Evolutionary conservation across 1,140 invertebrate genomes (phyloP).

Genomic region (Melipona quadrifasciata): DNA sequence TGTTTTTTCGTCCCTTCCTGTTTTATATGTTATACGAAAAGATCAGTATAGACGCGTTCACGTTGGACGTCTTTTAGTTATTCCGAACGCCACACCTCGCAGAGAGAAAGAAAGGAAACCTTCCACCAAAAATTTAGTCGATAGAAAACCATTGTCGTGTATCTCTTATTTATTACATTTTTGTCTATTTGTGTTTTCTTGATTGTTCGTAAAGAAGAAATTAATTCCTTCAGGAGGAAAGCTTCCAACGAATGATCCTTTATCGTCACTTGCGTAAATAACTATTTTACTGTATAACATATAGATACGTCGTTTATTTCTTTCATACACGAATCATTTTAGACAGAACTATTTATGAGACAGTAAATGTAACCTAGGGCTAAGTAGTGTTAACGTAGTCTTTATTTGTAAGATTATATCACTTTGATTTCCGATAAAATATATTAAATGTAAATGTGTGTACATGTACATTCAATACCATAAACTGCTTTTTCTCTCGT

Average conservation of each 20-base stretch:
- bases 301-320: constrained; percentile 49
- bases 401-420: constrained; percentile 74
- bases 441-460: constrained; percentile 68
- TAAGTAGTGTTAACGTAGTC: constrained; percentile 65
- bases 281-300: constrained; percentile 60
- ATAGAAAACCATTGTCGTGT: background rate
- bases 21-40: background rate
- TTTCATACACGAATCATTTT: constrained; percentile 51
- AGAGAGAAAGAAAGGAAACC: background rate
- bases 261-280: constrained; percentile 47
- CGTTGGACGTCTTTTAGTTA: background rate
- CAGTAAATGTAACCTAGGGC: constrained; percentile 67
- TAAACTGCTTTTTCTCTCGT: background rate
- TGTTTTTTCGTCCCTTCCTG: background rate
- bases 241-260: background rate
- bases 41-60: background rate
- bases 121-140: constrained; percentile 38
- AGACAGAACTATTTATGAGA: constrained; percentile 71
- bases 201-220: background rate
- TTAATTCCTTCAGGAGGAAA: background rate
- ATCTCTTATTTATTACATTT: constrained; percentile 31
- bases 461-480: constrained; percentile 46
- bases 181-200: constrained; percentile 5
- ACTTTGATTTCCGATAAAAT: constrained; percentile 69
- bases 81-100: constrained; percentile 23